These are phyloP conservation scores for Nipponacmea schrenckii DNA, from an alignment of 2,888 invertebrate species.

Conservation along the genomic window DNA sequence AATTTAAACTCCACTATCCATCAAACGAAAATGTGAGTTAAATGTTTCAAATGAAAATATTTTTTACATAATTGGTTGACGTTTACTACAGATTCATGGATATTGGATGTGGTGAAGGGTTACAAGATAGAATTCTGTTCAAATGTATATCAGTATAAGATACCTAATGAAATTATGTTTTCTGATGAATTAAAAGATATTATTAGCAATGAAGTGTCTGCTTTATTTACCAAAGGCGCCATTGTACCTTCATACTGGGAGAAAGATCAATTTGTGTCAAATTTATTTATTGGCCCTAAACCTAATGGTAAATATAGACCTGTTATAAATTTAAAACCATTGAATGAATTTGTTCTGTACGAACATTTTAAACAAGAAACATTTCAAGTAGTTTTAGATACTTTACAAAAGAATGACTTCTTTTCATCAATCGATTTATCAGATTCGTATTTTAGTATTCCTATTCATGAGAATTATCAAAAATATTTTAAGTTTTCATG, in stretches of 20 bases:
- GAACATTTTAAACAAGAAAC: constrained; percentile 1
- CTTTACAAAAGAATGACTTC: neutral
- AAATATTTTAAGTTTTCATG: no score
- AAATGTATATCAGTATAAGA: neutral
- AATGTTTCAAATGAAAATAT: neutral
- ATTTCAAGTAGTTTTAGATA: neutral
- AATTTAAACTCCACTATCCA: no score
- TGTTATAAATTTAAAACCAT: constrained; percentile 3
- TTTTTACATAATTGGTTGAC: neutral
- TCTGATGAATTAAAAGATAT: neutral
- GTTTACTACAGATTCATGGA: neutral
- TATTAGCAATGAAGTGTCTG: neutral
- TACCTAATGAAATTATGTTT: neutral
- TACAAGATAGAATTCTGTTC: neutral
- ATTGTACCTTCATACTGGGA: no score
- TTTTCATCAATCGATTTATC: neutral
- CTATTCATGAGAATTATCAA: no score
- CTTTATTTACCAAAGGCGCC: neutral
- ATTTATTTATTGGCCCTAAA: no score
- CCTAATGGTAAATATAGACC: no score
- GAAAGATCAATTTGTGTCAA: no score
- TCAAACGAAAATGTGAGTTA: neutral
- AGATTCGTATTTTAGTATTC: neutral
- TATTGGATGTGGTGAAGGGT: neutral
- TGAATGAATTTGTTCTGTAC: constrained; percentile 3